Evolutionary conservation across 2,113 vertebrate species (phyloP), one percentile per base, ranked within the genome.

Genomic region (Pygathrix nemaeus): DNA sequence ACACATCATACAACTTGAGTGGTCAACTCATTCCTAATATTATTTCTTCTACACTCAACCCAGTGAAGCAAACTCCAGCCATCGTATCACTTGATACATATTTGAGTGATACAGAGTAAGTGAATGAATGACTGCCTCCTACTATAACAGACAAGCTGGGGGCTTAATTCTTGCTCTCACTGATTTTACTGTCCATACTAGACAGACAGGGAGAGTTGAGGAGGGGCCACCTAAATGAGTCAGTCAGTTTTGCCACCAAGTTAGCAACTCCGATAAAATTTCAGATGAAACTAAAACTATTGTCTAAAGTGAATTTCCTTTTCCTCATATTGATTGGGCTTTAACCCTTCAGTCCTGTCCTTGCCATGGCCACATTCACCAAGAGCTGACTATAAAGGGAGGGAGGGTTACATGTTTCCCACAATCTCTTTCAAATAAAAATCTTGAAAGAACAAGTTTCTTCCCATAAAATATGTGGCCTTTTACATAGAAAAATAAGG

Each of bases 381-480:
- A 75, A 89, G 50, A 97, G 87, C 48, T 40, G 55, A 70, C 30
- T 13, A 0, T 80, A 78, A 61, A 88, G 50, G 43, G 84, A 94
- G 18, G 32, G 32, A 85, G 57, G 13, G 11, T 35, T 88, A 81
- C 17, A 0, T 45, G 52, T 82, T 78, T 88, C 45, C 48, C 52
- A 90, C 40, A 79, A 87, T 80, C n/a, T 59, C 91, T 87, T 87
- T 93, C 59, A 93, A 88, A 86, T 66, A 89, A 88, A 96, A 88
- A 55, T 66, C 61, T 17, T 82, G 27, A 84, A 87, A 92, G 32
- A 96, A 38, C 14, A 57, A 38, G n/a, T 52, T 93, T 90, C 87
- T 93, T 93, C 85, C 85, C n/a, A 66, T 32, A 86, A 87, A 96
- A 55, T 64, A 59, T 45, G 50, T 81, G 17, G 59, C 8, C 38